phyloP scores from a whole-genome alignment of 2,888 invertebrate genomes.

The Neuroscelio doddi region DNA sequence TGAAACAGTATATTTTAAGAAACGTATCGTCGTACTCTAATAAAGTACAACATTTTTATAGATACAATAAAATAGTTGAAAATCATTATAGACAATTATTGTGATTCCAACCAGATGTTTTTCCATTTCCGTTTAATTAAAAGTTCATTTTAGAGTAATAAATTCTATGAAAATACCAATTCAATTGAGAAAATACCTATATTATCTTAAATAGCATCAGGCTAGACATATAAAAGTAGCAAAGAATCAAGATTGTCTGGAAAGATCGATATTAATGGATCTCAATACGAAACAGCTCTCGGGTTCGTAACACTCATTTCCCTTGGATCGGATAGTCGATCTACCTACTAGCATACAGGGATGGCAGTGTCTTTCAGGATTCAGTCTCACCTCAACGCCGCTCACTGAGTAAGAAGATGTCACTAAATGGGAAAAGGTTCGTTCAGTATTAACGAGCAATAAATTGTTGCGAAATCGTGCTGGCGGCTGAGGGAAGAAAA shows the following conservation, averaged over 20 bases:
- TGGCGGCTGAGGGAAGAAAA: conserved; percentile 43
- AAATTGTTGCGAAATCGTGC: conserved; percentile 54
- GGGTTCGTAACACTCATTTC: conserved; percentile 15
- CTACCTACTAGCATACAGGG: conserved; percentile 31
- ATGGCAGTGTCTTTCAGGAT: conserved; percentile 36
- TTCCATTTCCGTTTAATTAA: too few species aligned
- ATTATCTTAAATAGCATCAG: conserved; percentile 17
- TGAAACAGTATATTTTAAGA: too few species aligned
- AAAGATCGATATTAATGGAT: conserved; percentile 27
- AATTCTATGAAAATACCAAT: too few species aligned
- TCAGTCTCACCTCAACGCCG: conserved; percentile 32
- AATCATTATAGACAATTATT: too few species aligned
- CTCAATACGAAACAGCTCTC: conserved; percentile 21
- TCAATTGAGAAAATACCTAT: background rate
- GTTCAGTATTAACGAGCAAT: conserved; percentile 55
- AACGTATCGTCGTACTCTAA: too few species aligned
- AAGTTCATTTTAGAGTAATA: too few species aligned
- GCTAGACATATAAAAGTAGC: conserved; percentile 7
- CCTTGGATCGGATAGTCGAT: conserved; percentile 44
- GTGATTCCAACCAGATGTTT: too few species aligned
- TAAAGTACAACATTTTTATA: too few species aligned
- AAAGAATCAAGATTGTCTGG: conserved; percentile 8
- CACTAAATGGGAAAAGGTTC: conserved; percentile 43
- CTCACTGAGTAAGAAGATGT: conserved; percentile 37
- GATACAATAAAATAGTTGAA: too few species aligned